Conservation (phyloP, 1,140 invertebrate genomes). For the Drosophila orosa region DNA sequence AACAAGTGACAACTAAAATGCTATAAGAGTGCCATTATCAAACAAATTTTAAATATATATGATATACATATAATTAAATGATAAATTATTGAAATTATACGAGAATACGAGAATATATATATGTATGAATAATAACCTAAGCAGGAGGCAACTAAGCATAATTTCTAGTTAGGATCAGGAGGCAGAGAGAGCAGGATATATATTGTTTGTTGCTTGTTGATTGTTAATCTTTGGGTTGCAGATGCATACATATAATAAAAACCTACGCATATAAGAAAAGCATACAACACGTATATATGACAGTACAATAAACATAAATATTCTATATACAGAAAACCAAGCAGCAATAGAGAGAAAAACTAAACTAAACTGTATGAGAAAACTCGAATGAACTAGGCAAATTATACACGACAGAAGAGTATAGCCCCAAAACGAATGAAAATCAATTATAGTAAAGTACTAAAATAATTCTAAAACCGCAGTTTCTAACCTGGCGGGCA, state of each 20-base stretch:
- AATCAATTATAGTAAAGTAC: conserved; percentile 42
- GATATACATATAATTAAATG: conserved; percentile 69
- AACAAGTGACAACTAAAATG: conserved; percentile 57
- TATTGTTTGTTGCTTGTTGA: conserved; percentile 69
- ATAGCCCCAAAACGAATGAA: conserved; percentile 33
- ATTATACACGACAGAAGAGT: conserved; percentile 48
- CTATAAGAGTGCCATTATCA: conserved; percentile 80
- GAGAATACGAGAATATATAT: conserved; percentile 43
- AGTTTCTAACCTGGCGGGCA: conserved; percentile 17
- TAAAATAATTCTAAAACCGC: conserved; percentile 17
- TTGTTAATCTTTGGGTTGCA: conserved; percentile 62
- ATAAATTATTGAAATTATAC: conserved; percentile 82
- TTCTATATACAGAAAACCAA: conserved; percentile 37
- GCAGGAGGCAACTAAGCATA: conserved; percentile 53
- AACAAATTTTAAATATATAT: conserved; percentile 68
- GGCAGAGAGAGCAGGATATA: conserved; percentile 27
- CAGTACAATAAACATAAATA: conserved; percentile 56
- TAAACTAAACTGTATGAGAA: conserved; percentile 41
- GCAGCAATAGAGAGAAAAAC: conserved; percentile 45
- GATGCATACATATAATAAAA: conserved; percentile 32
- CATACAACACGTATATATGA: conserved; percentile 56
- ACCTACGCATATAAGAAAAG: conserved; percentile 32
- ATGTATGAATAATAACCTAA: conserved; percentile 53
- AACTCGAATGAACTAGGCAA: conserved; percentile 76
- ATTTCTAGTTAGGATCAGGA: conserved; percentile 42